Evolutionary conservation across 2,888 invertebrate species (phyloP), one percentile per base, ranked within the genome.

Genomic region (Uloborus plumipes): DNA sequence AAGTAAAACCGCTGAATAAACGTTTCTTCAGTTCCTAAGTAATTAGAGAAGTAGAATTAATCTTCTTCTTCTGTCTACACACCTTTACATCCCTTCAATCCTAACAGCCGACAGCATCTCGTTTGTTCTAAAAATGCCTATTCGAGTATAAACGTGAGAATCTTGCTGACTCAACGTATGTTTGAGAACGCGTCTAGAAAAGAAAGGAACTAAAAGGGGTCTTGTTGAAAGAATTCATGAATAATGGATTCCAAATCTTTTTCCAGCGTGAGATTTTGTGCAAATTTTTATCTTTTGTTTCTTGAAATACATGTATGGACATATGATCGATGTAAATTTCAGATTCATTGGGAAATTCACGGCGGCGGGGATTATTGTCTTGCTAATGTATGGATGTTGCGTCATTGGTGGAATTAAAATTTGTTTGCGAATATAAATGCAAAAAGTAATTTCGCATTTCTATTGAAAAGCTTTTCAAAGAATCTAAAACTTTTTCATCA

Each of bases 11-110:
- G n/a, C 20, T 20, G 55, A 55, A 18, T 20, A 20, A 55, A 55
- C 55, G n/a, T 55, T 55, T 55, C 20, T n/a, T 55, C n/a, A 55
- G 55, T n/a, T n/a, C n/a, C n/a, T 18, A 20, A 31, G 55, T 71
- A 65, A 77, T 77, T 77, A 77, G 70, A 26, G 65, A 20, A 18
- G 26, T 58, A 9, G 75, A 77, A 77, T 77, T 70, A 77, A 77
- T 62, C 76, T 77, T 70, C 11, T 55, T 22, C 13, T 4, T n/a
- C 14, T 15, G 26, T 20, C 9, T 55, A 9, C 61, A 70, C 71
- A 71, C 70, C 6, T 47, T 39, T 58, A 50, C 64, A 20, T 18
- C 70, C 47, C 18, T 20, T 20, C 53, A 70, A 70, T 71, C 59
- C 50, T 15, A 58, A 16, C 20, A 55, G 55, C 55, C 55, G 0